These are phyloP conservation scores for Helobdella robusta DNA, from an alignment of 2,888 invertebrate species.

Conservation along the genomic window DNA sequence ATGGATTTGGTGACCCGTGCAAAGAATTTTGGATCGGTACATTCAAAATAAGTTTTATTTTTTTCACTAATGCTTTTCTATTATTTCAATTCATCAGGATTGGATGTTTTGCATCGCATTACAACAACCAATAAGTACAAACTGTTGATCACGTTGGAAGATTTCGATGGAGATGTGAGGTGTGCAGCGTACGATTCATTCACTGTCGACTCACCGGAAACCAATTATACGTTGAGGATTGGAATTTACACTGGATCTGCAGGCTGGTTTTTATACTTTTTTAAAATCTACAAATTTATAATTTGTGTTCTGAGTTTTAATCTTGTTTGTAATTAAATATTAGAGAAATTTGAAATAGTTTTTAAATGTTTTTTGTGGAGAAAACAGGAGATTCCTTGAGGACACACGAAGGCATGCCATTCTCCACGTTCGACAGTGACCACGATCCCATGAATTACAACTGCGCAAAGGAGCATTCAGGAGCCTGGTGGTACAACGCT, in stretches of 20 bases:
- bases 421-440: slow-evolving; percentile 6
- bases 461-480: neutral
- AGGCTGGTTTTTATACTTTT: neutral
- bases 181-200: neutral
- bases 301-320: neutral
- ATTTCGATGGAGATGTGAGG: neutral
- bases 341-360: no score
- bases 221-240: neutral
- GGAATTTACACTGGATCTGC: neutral
- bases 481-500: slow-evolving; percentile 25
- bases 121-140: neutral
- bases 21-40: no score
- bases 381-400: neutral
- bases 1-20: no score
- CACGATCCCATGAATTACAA: neutral
- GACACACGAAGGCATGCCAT: neutral
- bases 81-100: no score
- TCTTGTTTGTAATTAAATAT: no score
- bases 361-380: no score
- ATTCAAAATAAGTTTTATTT: no score
- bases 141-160: neutral
- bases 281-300: neutral
- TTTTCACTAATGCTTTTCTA: no score
- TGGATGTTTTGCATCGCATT: neutral
- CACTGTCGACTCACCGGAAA: neutral